Evolutionary conservation across 2,888 invertebrate genomes (phyloP), one percentile per base, ranked within the genome.

Genomic region (Corbicula japonica): DNA sequence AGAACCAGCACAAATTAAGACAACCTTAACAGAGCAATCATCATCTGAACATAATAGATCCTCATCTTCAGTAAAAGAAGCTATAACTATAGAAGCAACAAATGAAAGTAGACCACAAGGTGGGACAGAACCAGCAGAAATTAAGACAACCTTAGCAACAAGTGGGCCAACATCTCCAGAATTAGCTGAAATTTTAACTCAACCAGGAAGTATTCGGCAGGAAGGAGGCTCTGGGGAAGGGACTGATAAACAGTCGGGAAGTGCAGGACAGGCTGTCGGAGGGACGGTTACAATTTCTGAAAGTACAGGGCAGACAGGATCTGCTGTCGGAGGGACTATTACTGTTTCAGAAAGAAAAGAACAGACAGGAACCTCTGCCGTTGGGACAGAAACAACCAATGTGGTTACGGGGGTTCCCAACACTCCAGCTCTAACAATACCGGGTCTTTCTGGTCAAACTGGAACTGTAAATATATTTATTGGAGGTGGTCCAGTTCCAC

Each of bases 401-500:
- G n/a, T 21, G 26, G 26, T 26, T 50, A 8, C 26, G 26, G 5
- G 23, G 10, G 15, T 48, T 4, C n/a, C 48, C 5, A 48, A 23
- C 23, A 26, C 23, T 26, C 21, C 50, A 26, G 50, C 23, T 50
- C 21, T 26, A 1, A 4, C 4, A 4, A 8, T 26, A 26, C 23
- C 26, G 21, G 23, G 26, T 26, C 50, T 26, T 12, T 5, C 1
- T 26, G 26, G 23, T 6, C n/a, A 21, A 4, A n/a, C 5, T 12
- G n/a, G n/a, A 50, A 50, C 50, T 50, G 50, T 50, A 50, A 50
- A 21, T n/a, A 50, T 48, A 6, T 21, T 23, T 6, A 12, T n/a
- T 48, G 50, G 50, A 50, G 26, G 23, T 50, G 50, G 50, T 50
- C n/a, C n/a, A n/a, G n/a, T n/a, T n/a, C n/a, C n/a, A n/a, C n/a